Evolutionary conservation across 2,113 vertebrate genomes (phyloP).

Genomic region (Puma concolor): DNA sequence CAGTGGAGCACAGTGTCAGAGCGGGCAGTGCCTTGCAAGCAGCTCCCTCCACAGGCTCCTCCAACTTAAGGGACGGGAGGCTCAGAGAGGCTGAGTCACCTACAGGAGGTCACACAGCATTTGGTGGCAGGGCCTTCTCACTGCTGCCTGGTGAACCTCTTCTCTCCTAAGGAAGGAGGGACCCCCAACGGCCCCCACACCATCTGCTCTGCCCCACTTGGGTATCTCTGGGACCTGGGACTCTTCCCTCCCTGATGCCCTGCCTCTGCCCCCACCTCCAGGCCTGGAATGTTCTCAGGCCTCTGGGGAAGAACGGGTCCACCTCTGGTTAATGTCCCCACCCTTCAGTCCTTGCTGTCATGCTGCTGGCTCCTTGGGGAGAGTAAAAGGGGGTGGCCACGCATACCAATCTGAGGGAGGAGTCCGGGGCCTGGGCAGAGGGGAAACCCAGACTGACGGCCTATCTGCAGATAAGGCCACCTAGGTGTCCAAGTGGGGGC

Average conservation of each 20-base stretch:
- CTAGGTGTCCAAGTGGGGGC: background rate
- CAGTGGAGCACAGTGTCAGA: no score
- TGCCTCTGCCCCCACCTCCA: no score
- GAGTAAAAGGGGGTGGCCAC: background rate
- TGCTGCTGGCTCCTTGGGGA: background rate
- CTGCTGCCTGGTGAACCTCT: background rate
- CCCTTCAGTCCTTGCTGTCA: rapidly evolving
- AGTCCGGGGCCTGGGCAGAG: background rate
- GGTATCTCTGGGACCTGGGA: background rate
- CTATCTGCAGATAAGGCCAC: background rate
- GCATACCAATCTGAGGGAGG: background rate
- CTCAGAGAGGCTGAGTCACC: background rate
- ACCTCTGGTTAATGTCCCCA: background rate
- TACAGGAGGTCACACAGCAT: background rate
- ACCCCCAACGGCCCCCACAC: background rate
- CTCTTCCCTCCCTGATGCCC: background rate
- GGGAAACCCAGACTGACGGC: background rate
- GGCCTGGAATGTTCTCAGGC: background rate
- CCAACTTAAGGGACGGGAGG: background rate
- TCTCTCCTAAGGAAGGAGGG: background rate
- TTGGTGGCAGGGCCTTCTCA: background rate
- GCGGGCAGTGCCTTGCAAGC: background rate
- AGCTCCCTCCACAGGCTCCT: background rate
- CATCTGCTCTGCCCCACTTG: rapidly evolving
- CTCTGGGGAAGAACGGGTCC: background rate